Conservation (phyloP, 2,797 vertebrate genomes). For the Eospalax fontanierii region DNA sequence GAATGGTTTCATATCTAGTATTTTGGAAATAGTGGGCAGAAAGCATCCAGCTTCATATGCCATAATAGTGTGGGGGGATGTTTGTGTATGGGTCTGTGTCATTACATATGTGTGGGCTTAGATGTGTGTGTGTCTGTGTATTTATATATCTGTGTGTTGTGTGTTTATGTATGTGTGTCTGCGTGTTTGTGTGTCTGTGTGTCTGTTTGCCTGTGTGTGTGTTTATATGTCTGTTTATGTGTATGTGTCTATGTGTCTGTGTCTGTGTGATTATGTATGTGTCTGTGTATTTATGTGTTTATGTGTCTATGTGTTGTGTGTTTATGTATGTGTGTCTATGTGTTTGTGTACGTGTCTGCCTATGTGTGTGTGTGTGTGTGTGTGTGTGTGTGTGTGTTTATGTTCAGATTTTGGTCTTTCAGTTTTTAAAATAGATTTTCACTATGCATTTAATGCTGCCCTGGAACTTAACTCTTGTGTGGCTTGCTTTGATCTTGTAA, state of each 20-base stretch:
- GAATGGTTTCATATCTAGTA: neutral
- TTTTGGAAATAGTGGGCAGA: neutral
- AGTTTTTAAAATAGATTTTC: neutral
- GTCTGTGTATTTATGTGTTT: too few relatives aligned
- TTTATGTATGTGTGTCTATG: too few relatives aligned
- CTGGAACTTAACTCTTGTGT: neutral
- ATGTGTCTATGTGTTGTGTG: too few relatives aligned
- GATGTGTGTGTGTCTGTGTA: too few relatives aligned
- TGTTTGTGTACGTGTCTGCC: too few relatives aligned
- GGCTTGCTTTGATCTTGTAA: neutral
- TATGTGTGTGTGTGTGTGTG: neutral
- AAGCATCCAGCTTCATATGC: neutral
- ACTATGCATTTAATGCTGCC: neutral
- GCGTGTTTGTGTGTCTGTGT: too few relatives aligned
- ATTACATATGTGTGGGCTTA: too few relatives aligned
- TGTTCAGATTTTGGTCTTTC: neutral
- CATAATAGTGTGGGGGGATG: neutral
- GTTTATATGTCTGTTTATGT: neutral
- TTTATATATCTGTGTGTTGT: too few relatives aligned
- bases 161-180: too few relatives aligned
- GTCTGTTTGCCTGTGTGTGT: too few relatives aligned
- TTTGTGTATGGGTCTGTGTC: neutral
- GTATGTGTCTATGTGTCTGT: neutral
- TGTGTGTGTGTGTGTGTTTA: too few relatives aligned
- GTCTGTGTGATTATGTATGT: neutral